A percentile compares a stretch with the other conserved stretches of the same genome.
These are phyloP conservation scores for Eueremaeus valkanovi DNA, from an alignment of 2,888 invertebrate genomes.

Conservation along the genomic window DNA sequence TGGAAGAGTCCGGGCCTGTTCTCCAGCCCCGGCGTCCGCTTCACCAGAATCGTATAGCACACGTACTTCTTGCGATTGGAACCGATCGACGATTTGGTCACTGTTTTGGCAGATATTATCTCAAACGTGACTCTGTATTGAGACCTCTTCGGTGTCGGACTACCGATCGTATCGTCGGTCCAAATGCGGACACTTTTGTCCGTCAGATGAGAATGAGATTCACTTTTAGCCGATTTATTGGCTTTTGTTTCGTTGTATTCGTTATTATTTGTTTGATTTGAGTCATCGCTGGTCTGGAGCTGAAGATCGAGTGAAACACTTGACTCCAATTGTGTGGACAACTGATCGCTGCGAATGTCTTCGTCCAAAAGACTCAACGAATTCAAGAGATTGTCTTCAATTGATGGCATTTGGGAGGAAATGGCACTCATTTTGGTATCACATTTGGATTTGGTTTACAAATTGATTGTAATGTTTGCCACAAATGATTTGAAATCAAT, in stretches of 20 bases:
- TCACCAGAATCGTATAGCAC: conserved; percentile 46
- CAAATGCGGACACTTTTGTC: conserved; percentile 31
- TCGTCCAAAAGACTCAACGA: conserved; percentile 10
- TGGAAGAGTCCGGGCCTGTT: conserved; percentile 51
- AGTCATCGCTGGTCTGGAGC: not conserved
- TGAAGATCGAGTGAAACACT: not conserved
- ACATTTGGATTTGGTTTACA: not conserved
- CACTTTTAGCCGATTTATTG: not conserved
- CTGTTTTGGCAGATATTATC: conserved; percentile 47
- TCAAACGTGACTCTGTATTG: conserved; percentile 46
- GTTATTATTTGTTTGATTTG: not conserved
- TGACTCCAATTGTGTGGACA: conserved; percentile 20
- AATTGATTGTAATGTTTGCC: too few relatives aligned
- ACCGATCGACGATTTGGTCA: conserved; percentile 35
- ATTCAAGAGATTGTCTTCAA: conserved; percentile 23
- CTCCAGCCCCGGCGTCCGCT: conserved; percentile 49
- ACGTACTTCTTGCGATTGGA: conserved; percentile 45
- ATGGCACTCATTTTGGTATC: conserved; percentile 26
- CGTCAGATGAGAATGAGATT: conserved; percentile 12
- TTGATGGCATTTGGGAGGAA: not conserved
- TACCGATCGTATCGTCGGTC: conserved; percentile 40
- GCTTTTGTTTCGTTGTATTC: not conserved
- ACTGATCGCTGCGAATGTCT: not conserved
- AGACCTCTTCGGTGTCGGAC: conserved; percentile 32
- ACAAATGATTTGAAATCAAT: not conserved